phyloP scores from a whole-genome alignment of 2,888 invertebrate species.

The Heliconius erato region DNA sequence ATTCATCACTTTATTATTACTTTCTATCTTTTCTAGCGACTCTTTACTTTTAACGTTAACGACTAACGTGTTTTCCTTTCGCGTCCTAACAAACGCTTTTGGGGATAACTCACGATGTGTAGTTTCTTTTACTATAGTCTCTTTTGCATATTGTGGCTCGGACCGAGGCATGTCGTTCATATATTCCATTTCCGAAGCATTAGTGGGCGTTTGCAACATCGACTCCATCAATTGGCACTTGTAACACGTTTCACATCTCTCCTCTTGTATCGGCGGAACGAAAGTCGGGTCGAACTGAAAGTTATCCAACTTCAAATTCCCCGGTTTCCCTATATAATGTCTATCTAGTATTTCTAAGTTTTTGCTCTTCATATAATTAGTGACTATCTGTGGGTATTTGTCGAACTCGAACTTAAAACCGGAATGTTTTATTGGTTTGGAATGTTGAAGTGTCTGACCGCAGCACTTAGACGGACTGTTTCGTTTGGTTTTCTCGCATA shows the following conservation, averaged over 20 bases:
- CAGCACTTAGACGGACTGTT: slow-evolving; percentile 80
- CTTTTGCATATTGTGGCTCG: slow-evolving; percentile 78
- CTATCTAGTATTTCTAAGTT: slow-evolving; percentile 88
- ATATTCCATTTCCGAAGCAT: slow-evolving; percentile 90
- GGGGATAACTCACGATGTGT: slow-evolving; percentile 64
- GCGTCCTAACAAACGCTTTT: slow-evolving; percentile 76
- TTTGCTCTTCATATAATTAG: slow-evolving; percentile 91
- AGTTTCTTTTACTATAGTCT: slow-evolving; percentile 62
- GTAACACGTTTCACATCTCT: slow-evolving; percentile 84
- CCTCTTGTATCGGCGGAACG: slow-evolving; percentile 78
- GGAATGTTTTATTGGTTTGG: slow-evolving; percentile 88
- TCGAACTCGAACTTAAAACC: slow-evolving; percentile 91
- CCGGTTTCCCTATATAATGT: slow-evolving; percentile 85
- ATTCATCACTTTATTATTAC: slow-evolving; percentile 55
- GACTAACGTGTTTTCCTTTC: slow-evolving; percentile 78
- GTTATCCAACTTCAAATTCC: slow-evolving; percentile 83
- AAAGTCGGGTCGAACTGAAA: slow-evolving; percentile 83
- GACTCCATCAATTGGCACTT: slow-evolving; percentile 84
- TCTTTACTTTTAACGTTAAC: slow-evolving; percentile 64
- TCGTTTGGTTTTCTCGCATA: slow-evolving; percentile 60
- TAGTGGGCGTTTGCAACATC: slow-evolving; percentile 90
- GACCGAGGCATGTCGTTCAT: slow-evolving; percentile 79
- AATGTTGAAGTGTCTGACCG: slow-evolving; percentile 84
- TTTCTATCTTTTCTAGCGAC: slow-evolving; percentile 47
- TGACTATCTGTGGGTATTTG: slow-evolving; percentile 90